Conservation (phyloP, 2,888 invertebrate species). For the Didymodactylos carnosus region DNA sequence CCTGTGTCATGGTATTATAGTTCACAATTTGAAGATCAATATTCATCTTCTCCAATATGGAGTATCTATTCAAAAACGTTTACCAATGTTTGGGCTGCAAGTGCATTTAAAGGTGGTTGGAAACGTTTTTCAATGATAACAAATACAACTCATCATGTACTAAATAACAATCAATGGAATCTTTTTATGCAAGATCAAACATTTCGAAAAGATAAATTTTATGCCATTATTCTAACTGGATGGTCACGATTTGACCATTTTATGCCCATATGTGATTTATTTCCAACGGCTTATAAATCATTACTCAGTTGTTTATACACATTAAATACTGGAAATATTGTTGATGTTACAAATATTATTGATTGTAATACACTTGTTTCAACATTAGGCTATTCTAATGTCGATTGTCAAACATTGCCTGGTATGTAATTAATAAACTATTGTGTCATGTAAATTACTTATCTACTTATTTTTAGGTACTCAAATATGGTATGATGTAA, state of each 20-base stretch:
- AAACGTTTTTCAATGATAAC: conserved; percentile 5
- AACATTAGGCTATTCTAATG: neutral
- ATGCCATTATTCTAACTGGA: conserved; percentile 14
- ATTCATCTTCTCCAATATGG: neutral
- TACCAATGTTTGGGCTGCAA: conserved; percentile 5
- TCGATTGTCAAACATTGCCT: neutral
- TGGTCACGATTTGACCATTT: conserved; percentile 33
- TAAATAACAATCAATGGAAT: conserved; percentile 9
- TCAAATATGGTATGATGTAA: neutral
- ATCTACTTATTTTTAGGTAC: neutral
- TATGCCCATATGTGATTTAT: conserved; percentile 36
- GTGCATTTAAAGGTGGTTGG: conserved; percentile 10
- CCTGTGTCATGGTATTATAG: neutral
- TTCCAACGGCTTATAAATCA: conserved; percentile 35
- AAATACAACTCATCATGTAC: conserved; percentile 11
- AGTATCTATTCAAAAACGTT: neutral
- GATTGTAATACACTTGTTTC: neutral
- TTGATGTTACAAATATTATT: neutral
- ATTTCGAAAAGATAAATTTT: neutral
- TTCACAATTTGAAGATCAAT: neutral
- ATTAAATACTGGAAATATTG: neutral
- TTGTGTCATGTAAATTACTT: neutral
- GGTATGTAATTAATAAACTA: neutral
- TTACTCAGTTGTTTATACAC: conserved; percentile 21
- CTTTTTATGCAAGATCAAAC: neutral